Percentiles rank a stretch among this genome's conserved stretches.
These are phyloP conservation scores for Stegostoma tigrinum DNA, from an alignment of 2,113 vertebrate genomes.

Conservation along the genomic window DNA sequence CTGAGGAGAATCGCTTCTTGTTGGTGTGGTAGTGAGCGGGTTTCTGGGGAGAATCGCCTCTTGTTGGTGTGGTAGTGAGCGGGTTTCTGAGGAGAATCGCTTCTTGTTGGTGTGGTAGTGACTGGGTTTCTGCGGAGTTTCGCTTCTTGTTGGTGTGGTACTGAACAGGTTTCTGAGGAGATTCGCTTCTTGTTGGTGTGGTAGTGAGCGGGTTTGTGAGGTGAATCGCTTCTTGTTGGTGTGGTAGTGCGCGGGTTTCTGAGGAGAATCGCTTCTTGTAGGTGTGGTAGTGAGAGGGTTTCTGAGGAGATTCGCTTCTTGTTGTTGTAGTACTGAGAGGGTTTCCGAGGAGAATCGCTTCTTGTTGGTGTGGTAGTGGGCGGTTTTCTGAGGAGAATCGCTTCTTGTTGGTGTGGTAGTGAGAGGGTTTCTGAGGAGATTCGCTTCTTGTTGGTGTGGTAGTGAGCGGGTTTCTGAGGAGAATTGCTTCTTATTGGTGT, in stretches of 20 bases:
- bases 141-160: neutral
- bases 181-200: neutral
- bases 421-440: neutral
- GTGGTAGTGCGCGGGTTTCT: neutral
- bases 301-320: neutral
- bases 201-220: neutral
- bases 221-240: neutral
- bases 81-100: neutral
- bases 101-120: neutral
- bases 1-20: neutral
- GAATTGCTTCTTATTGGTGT: neutral
- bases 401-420: neutral
- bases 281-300: too few species aligned
- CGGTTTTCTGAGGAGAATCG: neutral
- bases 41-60: neutral
- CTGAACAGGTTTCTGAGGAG: neutral
- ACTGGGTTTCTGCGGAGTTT: neutral
- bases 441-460: neutral
- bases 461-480: neutral
- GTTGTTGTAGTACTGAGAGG: too few species aligned
- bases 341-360: neutral
- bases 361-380: neutral
- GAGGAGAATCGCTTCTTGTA: neutral
- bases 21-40: too few species aligned
- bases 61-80: too few species aligned